Percentiles rank a stretch among this genome's conserved stretches.
Conservation (phyloP, 2,113 vertebrate genomes). For the Bolborhynchus lineola region DNA sequence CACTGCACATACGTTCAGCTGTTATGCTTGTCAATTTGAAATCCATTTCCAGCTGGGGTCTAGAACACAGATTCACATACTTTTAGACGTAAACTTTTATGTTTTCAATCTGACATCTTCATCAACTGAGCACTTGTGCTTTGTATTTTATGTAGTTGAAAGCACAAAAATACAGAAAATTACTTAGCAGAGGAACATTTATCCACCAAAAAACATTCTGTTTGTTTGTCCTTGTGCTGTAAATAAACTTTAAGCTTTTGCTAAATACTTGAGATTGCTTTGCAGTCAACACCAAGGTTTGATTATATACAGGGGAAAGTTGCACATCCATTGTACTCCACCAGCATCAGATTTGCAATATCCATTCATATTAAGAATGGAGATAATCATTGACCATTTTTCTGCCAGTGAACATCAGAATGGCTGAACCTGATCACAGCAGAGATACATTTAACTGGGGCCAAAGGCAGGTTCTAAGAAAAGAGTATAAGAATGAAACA, state of each 20-base stretch:
- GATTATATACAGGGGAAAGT: background rate
- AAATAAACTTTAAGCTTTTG: conserved; percentile 4
- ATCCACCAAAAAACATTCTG: background rate
- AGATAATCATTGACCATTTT: background rate
- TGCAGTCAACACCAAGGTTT: background rate
- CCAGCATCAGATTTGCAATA: background rate
- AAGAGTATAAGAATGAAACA: background rate
- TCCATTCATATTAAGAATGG: background rate
- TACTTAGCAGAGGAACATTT: background rate
- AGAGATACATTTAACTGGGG: background rate
- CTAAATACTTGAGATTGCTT: background rate
- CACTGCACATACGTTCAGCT: background rate
- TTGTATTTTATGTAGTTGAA: conserved; percentile 1
- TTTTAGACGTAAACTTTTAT: conserved; percentile 37
- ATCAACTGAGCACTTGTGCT: background rate
- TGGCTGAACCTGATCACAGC: background rate
- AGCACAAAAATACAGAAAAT: conserved; percentile 15
- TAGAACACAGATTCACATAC: conserved; percentile 16
- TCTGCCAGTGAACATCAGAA: background rate
- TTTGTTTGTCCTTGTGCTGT: conserved; percentile 2
- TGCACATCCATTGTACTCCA: background rate
- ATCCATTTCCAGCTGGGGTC: conserved; percentile 37
- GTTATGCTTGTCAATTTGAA: conserved; percentile 28
- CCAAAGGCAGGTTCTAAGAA: background rate
- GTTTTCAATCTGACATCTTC: conserved; percentile 22